A percentile compares a stretch with the other conserved stretches of the same genome.
Evolutionary conservation across 2,888 invertebrate species (phyloP).

Genomic region (Capitulum mitella): DNA sequence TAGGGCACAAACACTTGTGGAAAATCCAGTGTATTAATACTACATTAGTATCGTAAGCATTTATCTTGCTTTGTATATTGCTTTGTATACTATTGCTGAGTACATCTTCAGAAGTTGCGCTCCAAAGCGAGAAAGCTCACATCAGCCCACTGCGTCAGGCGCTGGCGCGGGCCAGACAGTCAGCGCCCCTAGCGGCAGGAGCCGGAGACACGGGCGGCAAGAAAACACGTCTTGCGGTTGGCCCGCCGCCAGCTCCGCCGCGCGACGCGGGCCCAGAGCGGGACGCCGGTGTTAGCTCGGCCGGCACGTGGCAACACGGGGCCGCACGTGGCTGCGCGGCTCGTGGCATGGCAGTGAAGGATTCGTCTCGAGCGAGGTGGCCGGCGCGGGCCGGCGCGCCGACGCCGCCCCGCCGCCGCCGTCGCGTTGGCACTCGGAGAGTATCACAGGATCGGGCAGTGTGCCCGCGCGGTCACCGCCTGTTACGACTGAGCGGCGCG

Average conservation of each 20-base stretch:
- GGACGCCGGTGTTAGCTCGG: neutral
- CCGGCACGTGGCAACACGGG: neutral
- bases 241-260: neutral
- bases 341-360: neutral
- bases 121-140: neutral
- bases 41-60: conserved; percentile 13
- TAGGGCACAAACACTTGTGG: too few relatives aligned
- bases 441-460: neutral
- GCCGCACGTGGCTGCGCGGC: neutral
- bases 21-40: neutral
- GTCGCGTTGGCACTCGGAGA: neutral
- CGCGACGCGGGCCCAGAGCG: neutral
- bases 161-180: too few relatives aligned
- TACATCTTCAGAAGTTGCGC: neutral
- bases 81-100: too few relatives aligned
- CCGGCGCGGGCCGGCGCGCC: too few relatives aligned
- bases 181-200: neutral
- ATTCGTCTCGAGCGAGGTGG: neutral
- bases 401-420: neutral
- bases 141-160: neutral
- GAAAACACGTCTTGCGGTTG: neutral
- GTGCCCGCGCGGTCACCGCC: neutral
- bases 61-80: too few relatives aligned
- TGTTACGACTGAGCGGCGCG: neutral
- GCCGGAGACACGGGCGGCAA: neutral